A percentile compares a stretch with the other conserved stretches of the same genome.
phyloP scores from a whole-genome alignment of 2,113 vertebrate genomes.

The Callocephalon fimbriatum region DNA sequence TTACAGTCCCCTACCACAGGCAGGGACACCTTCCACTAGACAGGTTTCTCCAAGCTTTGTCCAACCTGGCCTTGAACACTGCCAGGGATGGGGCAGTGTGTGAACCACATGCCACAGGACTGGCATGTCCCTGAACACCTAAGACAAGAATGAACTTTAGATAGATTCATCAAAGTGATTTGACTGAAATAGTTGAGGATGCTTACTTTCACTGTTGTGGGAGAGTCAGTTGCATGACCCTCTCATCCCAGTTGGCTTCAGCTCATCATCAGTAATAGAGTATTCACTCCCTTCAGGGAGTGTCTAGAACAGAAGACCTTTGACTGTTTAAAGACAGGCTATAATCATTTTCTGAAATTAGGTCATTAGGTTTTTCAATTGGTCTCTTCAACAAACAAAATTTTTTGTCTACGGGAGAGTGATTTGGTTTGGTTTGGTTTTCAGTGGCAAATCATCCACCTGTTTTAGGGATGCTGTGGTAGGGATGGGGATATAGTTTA shows the following conservation, averaged over 20 bases:
- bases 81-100: not conserved
- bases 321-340: not conserved
- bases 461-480: not conserved
- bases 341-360: not conserved
- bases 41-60: not conserved
- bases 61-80: not conserved
- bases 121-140: not conserved
- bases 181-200: not conserved
- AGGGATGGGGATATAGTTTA: not conserved
- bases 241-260: not conserved
- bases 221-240: rapidly evolving
- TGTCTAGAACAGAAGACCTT: not conserved
- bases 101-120: not conserved
- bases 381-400: not conserved
- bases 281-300: not conserved
- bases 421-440: not conserved
- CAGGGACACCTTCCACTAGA: not conserved
- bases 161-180: not conserved
- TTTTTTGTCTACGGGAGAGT: not conserved
- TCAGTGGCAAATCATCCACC: not conserved
- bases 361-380: not conserved
- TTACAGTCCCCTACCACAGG: not conserved
- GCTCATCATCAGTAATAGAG: not conserved
- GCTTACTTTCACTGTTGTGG: not conserved
- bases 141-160: not conserved